phyloP scores from a whole-genome alignment of 2,113 vertebrate species.

The Hippocampus comes region DNA sequence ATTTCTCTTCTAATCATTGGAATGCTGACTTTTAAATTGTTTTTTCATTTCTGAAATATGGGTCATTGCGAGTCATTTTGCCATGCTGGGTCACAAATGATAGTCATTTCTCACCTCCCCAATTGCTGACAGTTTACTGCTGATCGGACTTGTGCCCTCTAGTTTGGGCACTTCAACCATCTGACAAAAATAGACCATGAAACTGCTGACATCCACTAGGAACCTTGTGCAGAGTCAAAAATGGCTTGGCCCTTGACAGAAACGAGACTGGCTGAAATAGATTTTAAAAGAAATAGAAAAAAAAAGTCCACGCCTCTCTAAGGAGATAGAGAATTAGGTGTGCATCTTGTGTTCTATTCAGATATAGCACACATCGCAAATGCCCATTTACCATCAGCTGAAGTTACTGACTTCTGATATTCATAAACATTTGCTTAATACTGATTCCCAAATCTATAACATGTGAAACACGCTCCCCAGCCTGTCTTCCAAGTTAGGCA shows the following conservation, averaged over 20 bases:
- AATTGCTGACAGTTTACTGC: not conserved
- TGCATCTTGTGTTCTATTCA: not conserved
- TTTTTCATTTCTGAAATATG: no score
- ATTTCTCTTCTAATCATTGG: no score
- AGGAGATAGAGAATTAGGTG: not conserved
- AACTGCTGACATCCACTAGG: not conserved
- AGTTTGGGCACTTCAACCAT: not conserved
- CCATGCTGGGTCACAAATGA: not conserved
- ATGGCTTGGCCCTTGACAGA: not conserved
- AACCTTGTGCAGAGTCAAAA: not conserved
- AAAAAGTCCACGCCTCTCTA: not conserved
- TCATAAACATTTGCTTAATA: not conserved
- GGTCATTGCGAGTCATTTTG: no score
- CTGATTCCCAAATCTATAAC: not conserved
- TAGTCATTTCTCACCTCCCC: constrained; percentile 5
- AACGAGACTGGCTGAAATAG: not conserved
- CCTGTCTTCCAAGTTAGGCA: not conserved
- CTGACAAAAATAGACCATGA: not conserved
- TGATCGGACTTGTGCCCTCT: not conserved
- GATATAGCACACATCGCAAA: not conserved
- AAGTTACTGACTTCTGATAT: not conserved
- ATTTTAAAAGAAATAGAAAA: rapidly evolving
- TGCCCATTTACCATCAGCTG: not conserved
- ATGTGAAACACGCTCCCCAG: not conserved
- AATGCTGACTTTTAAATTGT: no score